Conservation (phyloP, 1,140 invertebrate species). For the Lordiphosa mommai region DNA sequence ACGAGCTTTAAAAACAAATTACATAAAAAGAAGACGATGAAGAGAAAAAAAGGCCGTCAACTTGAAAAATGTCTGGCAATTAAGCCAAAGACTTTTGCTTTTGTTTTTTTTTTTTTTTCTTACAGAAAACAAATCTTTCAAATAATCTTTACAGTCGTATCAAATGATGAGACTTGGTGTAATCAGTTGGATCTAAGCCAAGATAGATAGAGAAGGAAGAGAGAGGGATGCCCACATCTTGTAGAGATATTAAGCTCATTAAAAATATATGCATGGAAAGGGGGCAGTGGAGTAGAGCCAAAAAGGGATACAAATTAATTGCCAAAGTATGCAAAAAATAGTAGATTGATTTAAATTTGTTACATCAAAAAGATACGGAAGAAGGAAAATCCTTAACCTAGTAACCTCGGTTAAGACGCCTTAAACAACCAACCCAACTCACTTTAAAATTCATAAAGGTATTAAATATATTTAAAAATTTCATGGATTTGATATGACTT, state of each 20-base stretch:
- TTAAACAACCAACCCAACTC: no score
- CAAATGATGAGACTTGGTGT: constrained; percentile 25
- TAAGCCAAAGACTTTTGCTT: constrained; percentile 57
- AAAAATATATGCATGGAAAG: constrained; percentile 42
- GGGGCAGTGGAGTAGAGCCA: constrained; percentile 7
- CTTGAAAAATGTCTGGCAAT: constrained; percentile 73
- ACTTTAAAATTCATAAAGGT: no score
- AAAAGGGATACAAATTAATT: not conserved
- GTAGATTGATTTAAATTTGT: no score
- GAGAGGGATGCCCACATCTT: constrained; percentile 51
- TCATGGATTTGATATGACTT: no score
- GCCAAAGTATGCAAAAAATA: no score
- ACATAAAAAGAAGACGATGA: constrained; percentile 11
- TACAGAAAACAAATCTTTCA: constrained; percentile 30
- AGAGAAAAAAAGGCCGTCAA: constrained; percentile 13
- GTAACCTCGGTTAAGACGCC: no score
- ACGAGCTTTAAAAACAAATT: constrained; percentile 43
- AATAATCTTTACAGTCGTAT: constrained; percentile 14
- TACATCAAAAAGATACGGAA: no score
- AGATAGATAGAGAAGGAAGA: constrained; percentile 22
- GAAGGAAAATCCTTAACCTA: no score
- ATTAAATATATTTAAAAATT: no score
- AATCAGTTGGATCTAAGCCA: constrained; percentile 65
- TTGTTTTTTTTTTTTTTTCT: constrained; percentile 21
- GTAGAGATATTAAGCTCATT: constrained; percentile 74